Evolutionary conservation across 2,797 vertebrate genomes (phyloP).

Genomic region (Anguilla pacifica): DNA sequence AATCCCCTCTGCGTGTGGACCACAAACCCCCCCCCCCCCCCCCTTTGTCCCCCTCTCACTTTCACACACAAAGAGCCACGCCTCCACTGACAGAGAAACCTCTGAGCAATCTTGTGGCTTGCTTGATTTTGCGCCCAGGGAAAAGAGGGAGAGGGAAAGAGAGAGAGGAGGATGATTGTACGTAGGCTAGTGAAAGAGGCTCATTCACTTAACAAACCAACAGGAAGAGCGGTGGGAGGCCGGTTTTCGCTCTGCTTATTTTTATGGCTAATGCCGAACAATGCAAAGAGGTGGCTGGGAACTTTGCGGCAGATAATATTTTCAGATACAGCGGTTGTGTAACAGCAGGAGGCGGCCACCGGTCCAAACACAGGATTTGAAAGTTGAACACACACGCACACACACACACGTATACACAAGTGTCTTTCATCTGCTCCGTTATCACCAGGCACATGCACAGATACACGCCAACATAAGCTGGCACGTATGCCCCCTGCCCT

Average conservation of each 20-base stretch:
- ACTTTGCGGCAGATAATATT: constrained; percentile 29
- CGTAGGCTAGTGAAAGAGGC: constrained; percentile 47
- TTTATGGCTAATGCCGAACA: constrained; percentile 48
- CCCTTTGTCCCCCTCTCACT: background rate
- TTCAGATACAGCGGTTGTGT: constrained; percentile 10
- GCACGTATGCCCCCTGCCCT: background rate
- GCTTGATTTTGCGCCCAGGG: constrained; percentile 10
- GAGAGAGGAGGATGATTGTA: constrained; percentile 44
- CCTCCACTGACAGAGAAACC: constrained; percentile 39
- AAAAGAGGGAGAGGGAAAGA: constrained; percentile 5
- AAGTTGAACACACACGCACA: background rate
- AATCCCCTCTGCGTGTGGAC: background rate
- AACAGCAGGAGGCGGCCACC: constrained; percentile 21
- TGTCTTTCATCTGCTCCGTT: background rate
- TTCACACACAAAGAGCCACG: constrained; percentile 18
- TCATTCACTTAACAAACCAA: constrained; percentile 51
- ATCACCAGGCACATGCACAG: background rate
- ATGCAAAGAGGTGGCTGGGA: constrained; percentile 44
- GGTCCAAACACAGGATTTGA: constrained; percentile 28
- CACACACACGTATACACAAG: background rate
- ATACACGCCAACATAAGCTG: background rate
- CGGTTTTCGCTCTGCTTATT: constrained; percentile 39
- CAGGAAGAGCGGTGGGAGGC: constrained; percentile 51
- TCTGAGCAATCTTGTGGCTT: constrained; percentile 42
- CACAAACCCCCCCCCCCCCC: background rate